These are phyloP conservation scores for Chaetorhynchus papuensis DNA, from an alignment of 2,113 vertebrate species.

Conservation along the genomic window DNA sequence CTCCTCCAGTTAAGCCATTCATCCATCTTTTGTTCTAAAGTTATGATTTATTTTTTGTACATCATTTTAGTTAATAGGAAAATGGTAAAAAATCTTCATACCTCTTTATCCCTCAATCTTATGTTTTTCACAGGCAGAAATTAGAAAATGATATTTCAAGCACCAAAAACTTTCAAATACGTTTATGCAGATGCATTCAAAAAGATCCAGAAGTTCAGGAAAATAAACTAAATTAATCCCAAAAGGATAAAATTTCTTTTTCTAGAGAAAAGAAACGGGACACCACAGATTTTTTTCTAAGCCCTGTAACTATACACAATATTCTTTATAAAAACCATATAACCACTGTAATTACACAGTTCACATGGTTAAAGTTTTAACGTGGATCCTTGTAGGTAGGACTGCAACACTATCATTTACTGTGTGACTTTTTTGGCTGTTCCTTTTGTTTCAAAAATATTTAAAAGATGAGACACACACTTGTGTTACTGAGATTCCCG, in stretches of 20 bases:
- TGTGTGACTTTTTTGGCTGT: not conserved
- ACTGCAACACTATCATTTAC: not conserved
- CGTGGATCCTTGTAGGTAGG: not conserved
- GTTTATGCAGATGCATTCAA: conserved; percentile 1
- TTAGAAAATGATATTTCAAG: not conserved
- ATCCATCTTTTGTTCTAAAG: not conserved
- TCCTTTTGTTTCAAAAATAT: not conserved
- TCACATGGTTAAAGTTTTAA: not conserved
- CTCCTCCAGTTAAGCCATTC: not conserved
- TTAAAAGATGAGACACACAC: not conserved
- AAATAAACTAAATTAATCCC: conserved; percentile 43
- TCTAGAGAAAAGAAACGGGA: conserved; percentile 29
- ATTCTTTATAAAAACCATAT: conserved; percentile 12
- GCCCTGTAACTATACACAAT: conserved; percentile 6
- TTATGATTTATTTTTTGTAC: not conserved
- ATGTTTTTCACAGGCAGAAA: not conserved
- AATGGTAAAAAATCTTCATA: not conserved
- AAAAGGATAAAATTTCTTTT: not conserved
- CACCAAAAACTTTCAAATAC: not conserved
- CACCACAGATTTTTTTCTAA: conserved; percentile 22
- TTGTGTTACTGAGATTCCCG: not conserved
- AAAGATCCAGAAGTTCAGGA: conserved; percentile 47
- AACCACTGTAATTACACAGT: conserved; percentile 8
- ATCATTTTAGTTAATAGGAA: not conserved
- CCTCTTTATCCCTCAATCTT: not conserved